phyloP scores from a whole-genome alignment of 2,113 vertebrate genomes.

The Equus quagga region DNA sequence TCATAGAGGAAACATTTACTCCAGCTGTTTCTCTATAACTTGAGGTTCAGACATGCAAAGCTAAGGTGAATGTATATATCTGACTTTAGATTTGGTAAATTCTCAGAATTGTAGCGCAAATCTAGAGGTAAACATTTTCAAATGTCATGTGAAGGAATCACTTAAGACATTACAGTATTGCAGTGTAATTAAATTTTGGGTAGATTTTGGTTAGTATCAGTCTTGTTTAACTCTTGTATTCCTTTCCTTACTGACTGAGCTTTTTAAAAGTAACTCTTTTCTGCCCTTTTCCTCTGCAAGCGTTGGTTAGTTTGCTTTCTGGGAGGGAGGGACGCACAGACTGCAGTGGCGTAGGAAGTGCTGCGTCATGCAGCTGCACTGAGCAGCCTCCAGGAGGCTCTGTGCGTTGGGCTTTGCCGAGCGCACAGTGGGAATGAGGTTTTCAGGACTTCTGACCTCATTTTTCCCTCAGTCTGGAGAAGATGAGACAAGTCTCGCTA shows the following conservation, averaged over 20 bases:
- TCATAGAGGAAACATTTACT: background rate
- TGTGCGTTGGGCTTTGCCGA: background rate
- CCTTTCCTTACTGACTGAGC: background rate
- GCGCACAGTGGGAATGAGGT: background rate
- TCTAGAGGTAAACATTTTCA: background rate
- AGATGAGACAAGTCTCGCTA: background rate
- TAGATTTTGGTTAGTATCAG: background rate
- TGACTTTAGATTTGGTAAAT: background rate
- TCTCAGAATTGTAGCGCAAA: background rate
- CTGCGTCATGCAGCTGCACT: constrained; percentile 2
- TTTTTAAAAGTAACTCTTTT: background rate
- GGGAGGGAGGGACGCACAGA: background rate
- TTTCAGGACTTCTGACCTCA: background rate
- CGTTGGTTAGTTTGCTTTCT: background rate
- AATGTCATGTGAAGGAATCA: background rate
- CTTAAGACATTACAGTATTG: background rate
- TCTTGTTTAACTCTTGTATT: background rate
- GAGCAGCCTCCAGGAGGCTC: background rate
- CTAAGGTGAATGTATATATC: background rate
- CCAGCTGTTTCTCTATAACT: background rate
- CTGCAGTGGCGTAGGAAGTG: background rate
- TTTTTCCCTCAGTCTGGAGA: constrained; percentile 9
- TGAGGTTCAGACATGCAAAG: background rate
- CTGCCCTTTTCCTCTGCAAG: background rate
- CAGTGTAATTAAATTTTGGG: background rate